phyloP scores from a whole-genome alignment of 1,140 invertebrate species.

The Drosophila santomea region DNA sequence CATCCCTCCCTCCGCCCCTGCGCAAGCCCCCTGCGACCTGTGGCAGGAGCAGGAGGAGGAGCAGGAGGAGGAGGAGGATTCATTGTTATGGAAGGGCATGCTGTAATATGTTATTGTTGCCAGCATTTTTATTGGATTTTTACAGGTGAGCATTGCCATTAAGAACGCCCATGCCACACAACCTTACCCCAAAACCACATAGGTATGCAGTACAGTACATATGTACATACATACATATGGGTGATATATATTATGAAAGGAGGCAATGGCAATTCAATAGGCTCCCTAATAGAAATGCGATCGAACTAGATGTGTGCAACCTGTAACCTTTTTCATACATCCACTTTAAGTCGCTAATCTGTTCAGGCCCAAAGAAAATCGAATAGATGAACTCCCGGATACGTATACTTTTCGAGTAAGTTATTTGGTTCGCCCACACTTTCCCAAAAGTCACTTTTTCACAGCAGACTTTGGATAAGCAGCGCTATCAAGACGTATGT shows the following conservation, averaged over 20 bases:
- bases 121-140: slow-evolving; percentile 64
- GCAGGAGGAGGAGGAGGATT: slow-evolving; percentile 1
- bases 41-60: neutral
- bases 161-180: neutral
- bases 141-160: slow-evolving; percentile 64
- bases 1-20: no score
- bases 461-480: no score
- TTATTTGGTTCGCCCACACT: no score
- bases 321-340: neutral
- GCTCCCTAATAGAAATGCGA: neutral
- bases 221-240: neutral
- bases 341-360: neutral
- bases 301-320: neutral
- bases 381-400: no score
- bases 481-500: no score
- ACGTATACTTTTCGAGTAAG: no score
- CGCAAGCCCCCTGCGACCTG: neutral
- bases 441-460: no score
- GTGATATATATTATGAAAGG: slow-evolving; percentile 3
- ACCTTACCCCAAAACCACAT: slow-evolving; percentile 5
- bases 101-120: slow-evolving; percentile 71
- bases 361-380: no score
- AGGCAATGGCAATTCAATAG: slow-evolving; percentile 7
- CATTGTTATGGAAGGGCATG: slow-evolving; percentile 60
- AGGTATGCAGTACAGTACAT: neutral